Conservation (phyloP, 2,888 invertebrate genomes). For the Hyles lineata region DNA sequence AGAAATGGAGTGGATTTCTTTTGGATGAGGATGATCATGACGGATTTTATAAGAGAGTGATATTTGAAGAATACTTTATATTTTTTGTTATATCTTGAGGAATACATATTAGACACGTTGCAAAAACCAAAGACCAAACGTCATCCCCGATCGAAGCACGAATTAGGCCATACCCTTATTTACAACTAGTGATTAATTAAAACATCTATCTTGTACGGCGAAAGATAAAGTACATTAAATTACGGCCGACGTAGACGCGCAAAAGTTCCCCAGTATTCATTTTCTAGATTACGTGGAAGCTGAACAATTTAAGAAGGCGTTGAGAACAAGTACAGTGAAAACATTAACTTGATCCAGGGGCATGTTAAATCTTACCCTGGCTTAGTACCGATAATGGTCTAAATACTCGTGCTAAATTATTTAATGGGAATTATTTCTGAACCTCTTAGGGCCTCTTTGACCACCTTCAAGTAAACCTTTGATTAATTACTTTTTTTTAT, state of each 20-base stretch:
- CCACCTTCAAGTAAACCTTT: no score
- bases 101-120: no score
- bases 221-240: slow-evolving; percentile 13
- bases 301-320: slow-evolving; percentile 12
- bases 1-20: no score
- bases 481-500: no score
- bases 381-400: neutral
- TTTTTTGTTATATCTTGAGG: no score
- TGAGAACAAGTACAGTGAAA: neutral
- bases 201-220: slow-evolving; percentile 3
- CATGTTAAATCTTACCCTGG: neutral
- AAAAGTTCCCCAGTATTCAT: slow-evolving; percentile 18
- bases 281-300: slow-evolving; percentile 21
- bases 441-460: no score
- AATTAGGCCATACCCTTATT: neutral
- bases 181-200: neutral
- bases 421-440: no score
- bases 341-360: slow-evolving; percentile 13
- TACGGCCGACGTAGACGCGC: slow-evolving; percentile 15
- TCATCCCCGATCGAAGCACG: neutral
- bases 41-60: no score
- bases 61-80: no score
- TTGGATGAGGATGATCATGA: no score
- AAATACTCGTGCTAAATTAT: neutral
- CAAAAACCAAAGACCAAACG: neutral